Evolutionary conservation across 1,140 invertebrate genomes (phyloP).

Genomic region (Cotesia typhae): DNA sequence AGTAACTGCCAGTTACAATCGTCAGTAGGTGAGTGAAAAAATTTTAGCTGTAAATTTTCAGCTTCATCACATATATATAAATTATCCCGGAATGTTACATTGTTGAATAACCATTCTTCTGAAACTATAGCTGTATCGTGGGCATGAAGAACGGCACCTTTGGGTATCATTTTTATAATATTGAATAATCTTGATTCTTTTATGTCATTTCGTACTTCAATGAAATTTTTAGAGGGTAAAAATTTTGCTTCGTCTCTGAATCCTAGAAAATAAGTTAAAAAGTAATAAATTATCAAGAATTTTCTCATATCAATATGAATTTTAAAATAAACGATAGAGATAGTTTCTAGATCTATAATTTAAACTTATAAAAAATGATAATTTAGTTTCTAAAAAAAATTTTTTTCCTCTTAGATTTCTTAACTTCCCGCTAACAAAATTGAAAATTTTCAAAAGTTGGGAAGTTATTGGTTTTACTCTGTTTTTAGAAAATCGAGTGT

Average conservation of each 20-base stretch:
- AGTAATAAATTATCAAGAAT: not conserved
- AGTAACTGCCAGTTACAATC: constrained; percentile 70
- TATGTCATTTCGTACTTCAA: constrained; percentile 71
- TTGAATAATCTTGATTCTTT: constrained; percentile 73
- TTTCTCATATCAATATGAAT: too few species aligned
- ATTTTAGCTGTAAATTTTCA: constrained; percentile 46
- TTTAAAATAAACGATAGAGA: too few species aligned
- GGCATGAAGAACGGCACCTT: constrained; percentile 77
- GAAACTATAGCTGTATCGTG: constrained; percentile 76
- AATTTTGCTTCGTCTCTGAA: constrained; percentile 67
- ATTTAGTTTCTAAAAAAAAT: too few species aligned
- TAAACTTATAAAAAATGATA: too few species aligned
- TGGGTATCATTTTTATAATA: constrained; percentile 75
- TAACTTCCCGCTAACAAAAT: too few species aligned
- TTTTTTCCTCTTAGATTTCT: too few species aligned
- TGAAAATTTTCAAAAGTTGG: too few species aligned
- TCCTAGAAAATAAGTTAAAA: not conserved
- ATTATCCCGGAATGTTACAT: constrained; percentile 75
- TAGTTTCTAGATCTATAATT: too few species aligned
- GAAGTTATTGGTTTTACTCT: too few species aligned
- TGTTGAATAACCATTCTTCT: constrained; percentile 72
- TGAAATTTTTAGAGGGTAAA: constrained; percentile 74
- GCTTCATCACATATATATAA: constrained; percentile 72
- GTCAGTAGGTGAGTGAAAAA: constrained; percentile 54
- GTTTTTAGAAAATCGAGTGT: too few species aligned